A percentile compares a stretch with the other conserved stretches of the same genome.
Evolutionary conservation across 2,113 vertebrate species (phyloP).

Genomic region (Butastur rufipennis): DNA sequence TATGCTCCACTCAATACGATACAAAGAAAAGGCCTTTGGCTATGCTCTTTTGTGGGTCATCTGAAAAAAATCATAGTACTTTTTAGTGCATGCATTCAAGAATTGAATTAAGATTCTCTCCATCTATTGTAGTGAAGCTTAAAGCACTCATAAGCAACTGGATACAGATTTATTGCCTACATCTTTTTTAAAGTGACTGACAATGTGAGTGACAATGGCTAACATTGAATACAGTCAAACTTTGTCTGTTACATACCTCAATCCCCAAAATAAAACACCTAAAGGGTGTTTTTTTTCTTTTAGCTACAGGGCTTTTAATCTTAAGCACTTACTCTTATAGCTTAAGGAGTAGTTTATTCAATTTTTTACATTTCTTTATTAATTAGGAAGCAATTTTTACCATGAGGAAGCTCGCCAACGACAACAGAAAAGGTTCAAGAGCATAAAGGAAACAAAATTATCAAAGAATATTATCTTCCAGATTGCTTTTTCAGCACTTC

Average conservation of each 20-base stretch:
- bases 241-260: background rate
- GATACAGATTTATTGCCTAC: background rate
- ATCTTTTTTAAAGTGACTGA: background rate
- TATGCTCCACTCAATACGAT: background rate
- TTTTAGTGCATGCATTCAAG: background rate
- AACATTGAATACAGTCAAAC: background rate
- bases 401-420: background rate
- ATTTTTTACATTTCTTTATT: background rate
- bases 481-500: background rate
- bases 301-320: background rate
- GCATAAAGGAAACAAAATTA: background rate
- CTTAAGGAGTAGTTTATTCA: background rate
- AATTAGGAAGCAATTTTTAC: background rate
- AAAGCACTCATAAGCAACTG: background rate
- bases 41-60: background rate
- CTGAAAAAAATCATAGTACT: background rate
- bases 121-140: background rate
- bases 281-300: background rate
- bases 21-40: background rate
- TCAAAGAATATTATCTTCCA: background rate
- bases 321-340: background rate
- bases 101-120: background rate
- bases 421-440: background rate
- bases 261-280: background rate
- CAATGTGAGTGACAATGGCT: background rate